Evolutionary conservation across 2,797 vertebrate genomes (phyloP).

Genomic region (Peromyscus nudipes): DNA sequence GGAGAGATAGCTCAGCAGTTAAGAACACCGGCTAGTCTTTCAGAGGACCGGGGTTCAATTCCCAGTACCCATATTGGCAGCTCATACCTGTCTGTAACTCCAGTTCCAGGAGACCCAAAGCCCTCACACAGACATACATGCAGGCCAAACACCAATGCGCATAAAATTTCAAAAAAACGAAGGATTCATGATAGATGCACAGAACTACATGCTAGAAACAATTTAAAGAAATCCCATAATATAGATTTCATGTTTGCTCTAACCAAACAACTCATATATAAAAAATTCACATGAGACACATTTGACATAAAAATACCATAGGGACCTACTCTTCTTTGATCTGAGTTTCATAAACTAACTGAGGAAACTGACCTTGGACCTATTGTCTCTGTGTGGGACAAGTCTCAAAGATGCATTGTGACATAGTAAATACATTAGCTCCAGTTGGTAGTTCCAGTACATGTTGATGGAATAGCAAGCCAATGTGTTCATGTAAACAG

Average conservation of each 20-base stretch:
- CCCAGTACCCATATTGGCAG: no score
- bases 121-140: no score
- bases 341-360: constrained; percentile 28
- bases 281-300: background rate
- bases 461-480: constrained; percentile 58
- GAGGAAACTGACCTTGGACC: background rate
- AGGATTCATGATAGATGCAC: background rate
- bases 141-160: no score
- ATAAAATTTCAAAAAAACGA: no score
- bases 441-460: background rate
- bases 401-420: background rate
- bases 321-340: background rate
- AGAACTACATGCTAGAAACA: background rate
- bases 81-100: no score
- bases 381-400: background rate
- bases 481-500: background rate
- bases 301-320: background rate
- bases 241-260: constrained; percentile 13
- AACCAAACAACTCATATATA: background rate
- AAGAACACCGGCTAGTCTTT: no score
- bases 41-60: no score
- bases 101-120: no score
- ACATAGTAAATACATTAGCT: background rate
- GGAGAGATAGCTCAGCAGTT: no score
- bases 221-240: constrained; percentile 44